Evolutionary conservation across 2,888 invertebrate species (phyloP), one percentile per base, ranked within the genome.

Genomic region (Muschampia staudingeri): DNA sequence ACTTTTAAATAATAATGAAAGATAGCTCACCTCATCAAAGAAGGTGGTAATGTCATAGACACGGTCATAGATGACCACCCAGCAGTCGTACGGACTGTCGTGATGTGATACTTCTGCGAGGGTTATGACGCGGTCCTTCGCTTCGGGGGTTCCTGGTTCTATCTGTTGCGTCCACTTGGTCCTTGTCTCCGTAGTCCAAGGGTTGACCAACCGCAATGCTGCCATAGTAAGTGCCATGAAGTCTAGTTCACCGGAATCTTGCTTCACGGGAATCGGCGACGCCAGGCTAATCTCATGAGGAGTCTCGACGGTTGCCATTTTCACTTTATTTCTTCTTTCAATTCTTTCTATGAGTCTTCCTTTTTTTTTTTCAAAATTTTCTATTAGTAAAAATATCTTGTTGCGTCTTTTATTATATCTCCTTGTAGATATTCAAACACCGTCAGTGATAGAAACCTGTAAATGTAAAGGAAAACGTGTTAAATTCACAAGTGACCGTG

Each of bases 51-150:
- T 97, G 91, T 99, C 98, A 93, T 99, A 99, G 14, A 99, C 98
- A 81, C 98, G 98, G 95, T 99, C 99, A 93, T 98, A 98, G 72
- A 99, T 97, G n/a, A 98, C 97, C 76, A 99, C 97, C 99, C 99
- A 99, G 93, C 99, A 99, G 91, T 98, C 98, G 16, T 97, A 93
- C 8, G 94, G 93, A 25, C 97, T 97, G 91, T 98, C 98, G 91
- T 99, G 99, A 90, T 97, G 97, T 7, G 98, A 97, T 5, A 99
- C 98, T 94, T 99, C 98, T 76, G 98, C 97, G 77, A 99, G 95
- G n/a, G 97, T 97, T 78, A 98, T 98, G 65, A 94, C 93, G 44
- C 95, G 94, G 76, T 97, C 96, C 84, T 94, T 94, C 19, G 96
- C 93, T 82, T 95, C 94, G 1, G 93, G 92, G 5, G 93, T 88